Evolutionary conservation across 2,797 vertebrate species (phyloP).

Genomic region (Crenuchus spilurus): DNA sequence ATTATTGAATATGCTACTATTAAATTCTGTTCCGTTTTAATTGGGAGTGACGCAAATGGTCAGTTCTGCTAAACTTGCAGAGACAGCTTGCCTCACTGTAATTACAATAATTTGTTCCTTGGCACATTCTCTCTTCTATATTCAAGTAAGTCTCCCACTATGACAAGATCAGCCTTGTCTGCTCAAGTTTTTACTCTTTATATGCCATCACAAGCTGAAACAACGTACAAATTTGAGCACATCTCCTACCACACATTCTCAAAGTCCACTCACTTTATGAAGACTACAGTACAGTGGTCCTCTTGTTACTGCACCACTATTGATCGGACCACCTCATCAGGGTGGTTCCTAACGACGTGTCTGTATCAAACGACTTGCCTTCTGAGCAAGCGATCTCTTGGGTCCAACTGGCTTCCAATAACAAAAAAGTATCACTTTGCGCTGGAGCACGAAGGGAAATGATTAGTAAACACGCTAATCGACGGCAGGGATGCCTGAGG

Average conservation of each 20-base stretch:
- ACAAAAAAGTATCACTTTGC: slow-evolving; percentile 30
- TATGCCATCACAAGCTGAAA: too few relatives aligned
- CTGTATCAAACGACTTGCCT: slow-evolving; percentile 27
- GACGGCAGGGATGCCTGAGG: not conserved
- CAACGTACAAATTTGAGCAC: too few relatives aligned
- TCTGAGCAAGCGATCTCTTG: slow-evolving; percentile 33
- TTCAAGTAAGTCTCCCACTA: not conserved
- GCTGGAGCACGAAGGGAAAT: slow-evolving; percentile 27
- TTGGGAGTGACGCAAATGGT: not conserved
- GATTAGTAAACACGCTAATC: slow-evolving; percentile 37
- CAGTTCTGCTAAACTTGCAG: not conserved
- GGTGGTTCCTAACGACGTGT: slow-evolving; percentile 22
- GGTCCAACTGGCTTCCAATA: slow-evolving; percentile 43
- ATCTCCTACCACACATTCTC: not conserved
- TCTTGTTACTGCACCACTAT: slow-evolving; percentile 12
- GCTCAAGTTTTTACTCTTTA: not conserved
- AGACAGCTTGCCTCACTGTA: slow-evolving; percentile 13
- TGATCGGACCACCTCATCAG: slow-evolving; percentile 34
- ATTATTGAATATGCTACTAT: slow-evolving; percentile 1
- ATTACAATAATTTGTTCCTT: slow-evolving; percentile 29
- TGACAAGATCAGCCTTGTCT: not conserved
- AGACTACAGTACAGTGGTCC: not conserved
- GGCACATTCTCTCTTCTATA: slow-evolving; percentile 20
- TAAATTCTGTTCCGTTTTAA: slow-evolving; percentile 2
- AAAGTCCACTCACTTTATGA: not conserved